Percentiles rank a stretch among this genome's conserved stretches.
These are phyloP conservation scores for Dichetophora obliterata DNA, from an alignment of 2,888 invertebrate genomes.

Conservation along the genomic window DNA sequence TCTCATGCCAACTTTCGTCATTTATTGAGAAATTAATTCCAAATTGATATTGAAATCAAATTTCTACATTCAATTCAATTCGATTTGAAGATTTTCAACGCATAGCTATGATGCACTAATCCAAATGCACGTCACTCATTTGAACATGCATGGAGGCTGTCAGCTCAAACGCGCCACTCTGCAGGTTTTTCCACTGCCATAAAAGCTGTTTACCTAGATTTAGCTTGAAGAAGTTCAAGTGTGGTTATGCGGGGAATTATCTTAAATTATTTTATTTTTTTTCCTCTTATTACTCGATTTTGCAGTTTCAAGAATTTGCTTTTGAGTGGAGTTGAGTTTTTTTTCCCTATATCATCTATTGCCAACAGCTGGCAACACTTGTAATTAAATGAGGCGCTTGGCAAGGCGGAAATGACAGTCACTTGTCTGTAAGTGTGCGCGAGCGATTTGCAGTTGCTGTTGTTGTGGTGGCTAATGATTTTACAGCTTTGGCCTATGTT, in stretches of 20 bases:
- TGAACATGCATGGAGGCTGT: neutral
- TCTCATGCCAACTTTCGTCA: too few relatives aligned
- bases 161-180: neutral
- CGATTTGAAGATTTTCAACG: too few relatives aligned
- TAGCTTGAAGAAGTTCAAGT: slow-evolving; percentile 4
- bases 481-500: too few relatives aligned
- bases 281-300: neutral
- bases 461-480: too few relatives aligned
- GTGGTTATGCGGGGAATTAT: neutral
- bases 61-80: too few relatives aligned
- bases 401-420: slow-evolving; percentile 20
- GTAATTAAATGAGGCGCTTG: neutral
- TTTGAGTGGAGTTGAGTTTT: neutral
- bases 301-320: neutral
- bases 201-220: slow-evolving; percentile 20
- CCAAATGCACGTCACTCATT: neutral
- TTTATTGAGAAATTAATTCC: too few relatives aligned
- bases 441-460: too few relatives aligned
- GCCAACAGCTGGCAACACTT: slow-evolving; percentile 8
- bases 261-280: neutral
- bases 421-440: neutral
- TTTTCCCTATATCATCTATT: neutral
- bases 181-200: neutral
- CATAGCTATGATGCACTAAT: too few relatives aligned
- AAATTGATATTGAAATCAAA: too few relatives aligned